These are phyloP conservation scores for Perithous albicinctus DNA, from an alignment of 2,888 invertebrate species.

Conservation along the genomic window DNA sequence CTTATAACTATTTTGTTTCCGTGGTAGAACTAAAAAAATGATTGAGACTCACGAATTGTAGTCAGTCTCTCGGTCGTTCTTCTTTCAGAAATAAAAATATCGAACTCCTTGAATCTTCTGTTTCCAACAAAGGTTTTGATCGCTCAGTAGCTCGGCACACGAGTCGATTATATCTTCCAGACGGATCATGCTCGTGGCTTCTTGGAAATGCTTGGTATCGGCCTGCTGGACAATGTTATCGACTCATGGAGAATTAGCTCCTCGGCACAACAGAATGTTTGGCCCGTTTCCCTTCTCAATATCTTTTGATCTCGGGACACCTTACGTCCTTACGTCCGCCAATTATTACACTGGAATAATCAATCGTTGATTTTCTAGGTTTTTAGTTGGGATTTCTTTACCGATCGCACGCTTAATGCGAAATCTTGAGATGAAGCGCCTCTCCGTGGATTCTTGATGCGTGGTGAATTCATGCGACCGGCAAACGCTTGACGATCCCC, in stretches of 20 bases:
- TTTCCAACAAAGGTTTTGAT: slow-evolving; percentile 38
- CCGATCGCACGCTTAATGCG: background rate
- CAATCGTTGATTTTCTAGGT: background rate
- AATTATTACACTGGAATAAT: slow-evolving; percentile 5
- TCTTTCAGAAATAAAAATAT: slow-evolving; percentile 30
- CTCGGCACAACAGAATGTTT: slow-evolving; percentile 23
- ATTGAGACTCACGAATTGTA: slow-evolving; percentile 60
- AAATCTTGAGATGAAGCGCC: slow-evolving; percentile 12
- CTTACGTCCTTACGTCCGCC: background rate
- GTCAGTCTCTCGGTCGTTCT: slow-evolving; percentile 31
- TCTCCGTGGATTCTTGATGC: background rate
- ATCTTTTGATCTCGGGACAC: background rate
- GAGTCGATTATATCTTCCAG: slow-evolving; percentile 56
- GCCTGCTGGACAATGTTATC: slow-evolving; percentile 42
- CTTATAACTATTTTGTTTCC: background rate
- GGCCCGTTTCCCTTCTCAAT: slow-evolving; percentile 6
- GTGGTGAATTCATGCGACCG: slow-evolving; percentile 8
- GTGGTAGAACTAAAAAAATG: background rate
- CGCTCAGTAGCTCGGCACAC: slow-evolving; percentile 41
- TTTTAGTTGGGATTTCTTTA: background rate
- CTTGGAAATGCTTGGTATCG: slow-evolving; percentile 28
- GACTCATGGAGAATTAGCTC: slow-evolving; percentile 23
- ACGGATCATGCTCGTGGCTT: slow-evolving; percentile 60
- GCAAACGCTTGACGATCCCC: slow-evolving; percentile 8
- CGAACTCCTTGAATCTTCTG: slow-evolving; percentile 38